phyloP scores from a whole-genome alignment of 2,797 vertebrate species.

The Mionectes olivaceus region DNA sequence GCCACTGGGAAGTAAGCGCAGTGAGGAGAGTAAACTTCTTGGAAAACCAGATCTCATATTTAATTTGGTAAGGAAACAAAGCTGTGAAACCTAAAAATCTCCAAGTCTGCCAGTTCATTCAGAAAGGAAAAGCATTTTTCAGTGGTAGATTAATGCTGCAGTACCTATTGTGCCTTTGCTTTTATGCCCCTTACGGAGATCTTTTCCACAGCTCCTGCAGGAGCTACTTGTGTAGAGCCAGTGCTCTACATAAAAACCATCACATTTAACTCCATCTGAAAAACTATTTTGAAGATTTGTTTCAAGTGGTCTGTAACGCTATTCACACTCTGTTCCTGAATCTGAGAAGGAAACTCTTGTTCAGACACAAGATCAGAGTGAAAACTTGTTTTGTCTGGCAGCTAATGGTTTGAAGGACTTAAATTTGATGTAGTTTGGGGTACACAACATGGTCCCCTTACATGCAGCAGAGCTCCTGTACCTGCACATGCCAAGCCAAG shows the following conservation, averaged over 20 bases:
- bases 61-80: slow-evolving; percentile 2
- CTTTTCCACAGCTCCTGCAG: slow-evolving; percentile 3
- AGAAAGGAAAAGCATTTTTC: slow-evolving; percentile 32
- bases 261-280: neutral
- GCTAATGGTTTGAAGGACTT: neutral
- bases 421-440: rapidly evolving
- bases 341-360: neutral
- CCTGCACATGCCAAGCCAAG: neutral
- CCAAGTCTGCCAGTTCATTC: slow-evolving; percentile 30
- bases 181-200: neutral
- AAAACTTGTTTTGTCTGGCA: neutral
- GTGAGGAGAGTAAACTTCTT: neutral
- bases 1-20: neutral
- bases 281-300: neutral
- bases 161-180: slow-evolving; percentile 4
- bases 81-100: neutral
- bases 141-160: neutral
- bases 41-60: slow-evolving; percentile 12
- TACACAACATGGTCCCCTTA: rapidly evolving
- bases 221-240: neutral
- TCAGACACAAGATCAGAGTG: neutral
- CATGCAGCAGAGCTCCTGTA: rapidly evolving
- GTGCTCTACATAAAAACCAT: neutral
- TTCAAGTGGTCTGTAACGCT: neutral
- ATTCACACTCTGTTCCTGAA: neutral